These are phyloP conservation scores for Argya squamiceps DNA, from an alignment of 2,797 vertebrate genomes.

Conservation along the genomic window DNA sequence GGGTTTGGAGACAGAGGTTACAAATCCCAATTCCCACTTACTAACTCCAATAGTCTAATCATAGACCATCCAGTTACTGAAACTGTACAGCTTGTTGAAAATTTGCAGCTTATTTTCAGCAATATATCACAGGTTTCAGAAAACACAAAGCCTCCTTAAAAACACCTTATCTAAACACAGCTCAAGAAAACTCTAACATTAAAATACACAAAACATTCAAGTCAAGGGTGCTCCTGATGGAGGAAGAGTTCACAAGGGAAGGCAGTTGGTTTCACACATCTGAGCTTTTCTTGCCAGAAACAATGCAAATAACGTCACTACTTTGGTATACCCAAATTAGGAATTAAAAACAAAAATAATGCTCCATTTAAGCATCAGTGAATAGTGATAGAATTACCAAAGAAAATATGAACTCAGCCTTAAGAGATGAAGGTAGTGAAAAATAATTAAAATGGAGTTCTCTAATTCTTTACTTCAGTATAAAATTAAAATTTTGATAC, in stretches of 20 bases:
- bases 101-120: neutral
- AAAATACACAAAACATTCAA: neutral
- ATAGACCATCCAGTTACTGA: neutral
- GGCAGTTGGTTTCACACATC: neutral
- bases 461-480: neutral
- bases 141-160: neutral
- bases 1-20: neutral
- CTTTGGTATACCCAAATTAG: neutral
- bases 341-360: neutral
- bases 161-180: neutral
- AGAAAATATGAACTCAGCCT: neutral
- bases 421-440: neutral
- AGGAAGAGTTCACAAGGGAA: neutral
- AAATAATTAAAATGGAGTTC: neutral
- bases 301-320: neutral
- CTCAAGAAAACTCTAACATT: neutral
- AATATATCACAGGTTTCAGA: neutral
- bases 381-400: neutral
- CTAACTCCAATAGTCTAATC: neutral
- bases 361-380: too few relatives aligned
- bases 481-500: neutral
- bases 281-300: neutral
- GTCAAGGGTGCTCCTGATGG: neutral
- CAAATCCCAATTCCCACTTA: neutral
- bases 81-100: neutral